These are phyloP conservation scores for Camponotus vicinus DNA, from an alignment of 1,140 invertebrate genomes.

Conservation along the genomic window DNA sequence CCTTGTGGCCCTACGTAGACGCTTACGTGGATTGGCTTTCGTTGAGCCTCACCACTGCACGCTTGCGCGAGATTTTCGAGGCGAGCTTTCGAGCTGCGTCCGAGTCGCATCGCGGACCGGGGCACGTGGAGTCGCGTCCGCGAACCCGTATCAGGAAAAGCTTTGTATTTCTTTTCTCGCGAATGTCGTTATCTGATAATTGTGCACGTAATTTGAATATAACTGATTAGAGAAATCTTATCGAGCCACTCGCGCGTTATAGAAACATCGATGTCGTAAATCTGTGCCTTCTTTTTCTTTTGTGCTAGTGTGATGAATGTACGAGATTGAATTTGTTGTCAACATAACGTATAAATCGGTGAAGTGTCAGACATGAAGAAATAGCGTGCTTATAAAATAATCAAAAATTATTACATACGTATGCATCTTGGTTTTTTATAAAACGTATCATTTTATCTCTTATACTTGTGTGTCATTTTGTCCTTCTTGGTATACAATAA, in stretches of 20 bases:
- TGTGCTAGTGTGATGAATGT: background rate
- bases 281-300: background rate
- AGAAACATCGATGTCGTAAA: background rate
- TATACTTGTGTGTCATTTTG: background rate
- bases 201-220: no score
- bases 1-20: conserved; percentile 32
- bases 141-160: conserved; percentile 44
- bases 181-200: background rate
- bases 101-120: conserved; percentile 71
- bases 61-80: conserved; percentile 73
- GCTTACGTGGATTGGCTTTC: conserved; percentile 71
- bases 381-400: background rate
- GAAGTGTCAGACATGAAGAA: conserved; percentile 15
- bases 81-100: conserved; percentile 72
- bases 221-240: background rate
- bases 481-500: background rate
- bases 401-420: background rate
- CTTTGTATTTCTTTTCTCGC: conserved; percentile 27
- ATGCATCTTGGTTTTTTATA: background rate
- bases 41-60: conserved; percentile 60
- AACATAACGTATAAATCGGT: background rate
- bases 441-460: conserved; percentile 6
- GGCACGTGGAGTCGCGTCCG: conserved; percentile 74
- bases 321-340: background rate
- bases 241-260: background rate